phyloP scores from a whole-genome alignment of 1,140 invertebrate species.

The Tyrophagus putrescentiae region DNA sequence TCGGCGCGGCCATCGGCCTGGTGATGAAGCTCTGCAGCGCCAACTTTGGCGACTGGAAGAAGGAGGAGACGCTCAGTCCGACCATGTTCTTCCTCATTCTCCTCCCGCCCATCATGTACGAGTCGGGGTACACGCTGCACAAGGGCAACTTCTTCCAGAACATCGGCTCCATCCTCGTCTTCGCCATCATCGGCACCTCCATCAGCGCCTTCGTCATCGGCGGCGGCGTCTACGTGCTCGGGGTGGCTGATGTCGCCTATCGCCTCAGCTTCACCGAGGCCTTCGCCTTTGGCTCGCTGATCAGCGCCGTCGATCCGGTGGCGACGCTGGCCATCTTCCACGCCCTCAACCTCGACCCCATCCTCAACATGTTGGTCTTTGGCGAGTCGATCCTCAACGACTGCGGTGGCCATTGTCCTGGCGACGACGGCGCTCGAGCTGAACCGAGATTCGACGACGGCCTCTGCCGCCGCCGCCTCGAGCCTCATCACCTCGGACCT shows the following conservation, averaged over 20 bases:
- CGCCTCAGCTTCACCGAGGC: constrained; percentile 83
- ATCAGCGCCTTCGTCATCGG: constrained; percentile 89
- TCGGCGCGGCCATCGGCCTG: constrained; percentile 76
- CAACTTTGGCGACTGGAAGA: constrained; percentile 80
- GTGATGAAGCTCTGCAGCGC: constrained; percentile 70
- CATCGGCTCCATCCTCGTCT: constrained; percentile 70
- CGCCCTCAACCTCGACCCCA: constrained; percentile 81
- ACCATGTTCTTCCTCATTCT: constrained; percentile 92
- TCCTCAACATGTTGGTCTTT: constrained; percentile 96
- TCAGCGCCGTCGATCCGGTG: constrained; percentile 97
- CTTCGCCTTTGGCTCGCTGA: constrained; percentile 93
- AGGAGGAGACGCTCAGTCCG: constrained; percentile 90
- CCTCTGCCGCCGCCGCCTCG: constrained; percentile 56
- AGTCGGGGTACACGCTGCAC: constrained; percentile 94
- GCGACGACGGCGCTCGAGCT: constrained; percentile 54
- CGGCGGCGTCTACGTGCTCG: constrained; percentile 81
- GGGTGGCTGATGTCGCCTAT: constrained; percentile 63
- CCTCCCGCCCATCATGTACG: constrained; percentile 96
- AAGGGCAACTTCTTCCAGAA: constrained; percentile 98
- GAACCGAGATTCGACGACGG: constrained; percentile 39
- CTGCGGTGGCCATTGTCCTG: constrained; percentile 90
- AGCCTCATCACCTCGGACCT: too few relatives aligned
- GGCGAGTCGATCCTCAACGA: constrained; percentile 96
- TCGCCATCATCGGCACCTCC: constrained; percentile 89
- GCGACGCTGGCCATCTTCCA: constrained; percentile 97